These are phyloP conservation scores for Proctacanthus coquilletti DNA, from an alignment of 1,140 invertebrate genomes.

Conservation along the genomic window DNA sequence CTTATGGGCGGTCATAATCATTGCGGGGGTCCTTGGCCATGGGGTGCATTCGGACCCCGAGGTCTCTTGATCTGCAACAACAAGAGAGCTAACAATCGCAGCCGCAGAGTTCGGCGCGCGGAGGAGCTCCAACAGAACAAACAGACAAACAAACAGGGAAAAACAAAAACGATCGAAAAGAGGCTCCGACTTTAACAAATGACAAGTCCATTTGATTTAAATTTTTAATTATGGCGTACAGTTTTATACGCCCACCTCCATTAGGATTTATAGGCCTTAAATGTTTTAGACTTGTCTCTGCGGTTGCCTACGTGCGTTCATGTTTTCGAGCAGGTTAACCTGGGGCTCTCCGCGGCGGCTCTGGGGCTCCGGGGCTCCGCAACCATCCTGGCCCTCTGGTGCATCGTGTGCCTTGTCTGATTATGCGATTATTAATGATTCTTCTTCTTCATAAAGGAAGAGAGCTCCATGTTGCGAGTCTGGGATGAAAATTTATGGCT, in stretches of 20 bases:
- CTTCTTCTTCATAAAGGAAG: not conserved
- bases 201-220: conserved; percentile 5
- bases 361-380: not conserved
- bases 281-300: not conserved
- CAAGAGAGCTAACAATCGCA: not conserved
- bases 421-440: conserved; percentile 5
- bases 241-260: conserved; percentile 3
- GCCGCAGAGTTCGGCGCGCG: not conserved
- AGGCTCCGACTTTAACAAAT: too few species aligned
- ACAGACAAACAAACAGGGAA: too few species aligned
- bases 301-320: too few species aligned
- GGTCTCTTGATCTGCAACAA: not conserved
- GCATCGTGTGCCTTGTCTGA: conserved; percentile 1
- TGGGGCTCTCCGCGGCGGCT: not conserved
- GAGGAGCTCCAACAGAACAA: too few species aligned
- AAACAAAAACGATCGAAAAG: too few species aligned
- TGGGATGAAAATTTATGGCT: conserved; percentile 1
- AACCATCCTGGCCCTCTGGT: not conserved
- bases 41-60: not conserved
- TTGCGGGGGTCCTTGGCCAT: conserved; percentile 2
- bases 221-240: conserved; percentile 5
- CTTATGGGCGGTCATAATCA: conserved; percentile 3
- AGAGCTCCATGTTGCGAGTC: not conserved
- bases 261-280: conserved; percentile 4
- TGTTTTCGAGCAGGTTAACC: not conserved